Base-by-base conservation (phyloP, 2,888 invertebrate species). In the Amphipoea oculea region DNA sequence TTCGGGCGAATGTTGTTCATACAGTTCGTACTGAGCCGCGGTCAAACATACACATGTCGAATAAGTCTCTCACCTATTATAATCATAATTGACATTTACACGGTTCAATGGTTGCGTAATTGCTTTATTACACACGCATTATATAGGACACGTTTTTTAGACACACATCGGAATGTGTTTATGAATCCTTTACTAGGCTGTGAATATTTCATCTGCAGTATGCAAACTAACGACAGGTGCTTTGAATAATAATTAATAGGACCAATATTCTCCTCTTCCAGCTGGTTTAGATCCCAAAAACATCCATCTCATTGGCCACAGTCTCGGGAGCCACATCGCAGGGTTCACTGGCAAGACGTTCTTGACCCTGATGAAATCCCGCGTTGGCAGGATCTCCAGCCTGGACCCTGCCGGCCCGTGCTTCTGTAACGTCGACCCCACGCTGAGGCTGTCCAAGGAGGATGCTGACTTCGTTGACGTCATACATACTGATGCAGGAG, bases 341-440 rank as follows among this genome's bases (percentile, higher is more conserved):
- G 94, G 95, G 4, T 96, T 95, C 86, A 87, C 96, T 0, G 96
- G 95, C 48, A 95, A 96, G 86, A 86, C 87, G 5, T 94, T 95
- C 89, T 40, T 75, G 2, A 45, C 87, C 0, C 83, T 92, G n/a
- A 96, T 96, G 3, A 95, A 95, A 0, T 4, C 2, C 4, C 82
- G 73, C 23, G 85, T 96, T 1, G 95, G 95, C 42, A 91, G 96
- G 72, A 94, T 96, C 73, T 90, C 95, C 7, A 94, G 94, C 0
- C 87, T 97, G 82, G 96, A 97, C 90, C 96, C 96, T 0, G 96
- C 96, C 0, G 96, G 96, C 0, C 96, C 96, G 0, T 96, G 96
- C 92, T 97, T 96, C 92, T 92, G 92, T 67, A 83, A 94, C 54
- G 88, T 96, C 1, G 92, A 93, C 0, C 81, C 88, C 0, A 89